A percentile compares a stretch with the other conserved stretches of the same genome.
These are phyloP conservation scores for Chymomyza costata DNA, from an alignment of 1,140 invertebrate genomes.

Conservation along the genomic window DNA sequence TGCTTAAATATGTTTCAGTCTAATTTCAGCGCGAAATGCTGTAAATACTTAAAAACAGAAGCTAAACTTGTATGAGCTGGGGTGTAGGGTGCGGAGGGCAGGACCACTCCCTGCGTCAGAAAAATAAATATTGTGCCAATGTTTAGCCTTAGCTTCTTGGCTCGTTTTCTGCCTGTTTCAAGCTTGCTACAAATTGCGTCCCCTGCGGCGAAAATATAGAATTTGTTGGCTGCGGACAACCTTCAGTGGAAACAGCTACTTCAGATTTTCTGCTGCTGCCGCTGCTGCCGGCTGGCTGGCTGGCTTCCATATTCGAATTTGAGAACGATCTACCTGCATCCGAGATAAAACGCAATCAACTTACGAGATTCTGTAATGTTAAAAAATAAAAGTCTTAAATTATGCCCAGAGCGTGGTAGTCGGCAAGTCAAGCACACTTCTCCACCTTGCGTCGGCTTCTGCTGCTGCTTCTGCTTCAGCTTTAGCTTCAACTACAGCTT, in stretches of 20 bases:
- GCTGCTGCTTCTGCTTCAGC: neutral
- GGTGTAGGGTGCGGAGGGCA: no score
- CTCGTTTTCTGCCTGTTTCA: conserved; percentile 2
- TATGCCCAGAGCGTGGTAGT: neutral
- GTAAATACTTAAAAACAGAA: no score
- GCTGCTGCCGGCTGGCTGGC: neutral
- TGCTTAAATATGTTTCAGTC: no score
- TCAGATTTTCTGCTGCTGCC: neutral
- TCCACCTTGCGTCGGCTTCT: neutral
- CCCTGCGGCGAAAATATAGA: conserved; percentile 7
- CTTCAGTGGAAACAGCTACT: neutral
- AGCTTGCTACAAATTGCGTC: conserved; percentile 1
- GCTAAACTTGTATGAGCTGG: no score
- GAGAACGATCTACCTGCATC: neutral
- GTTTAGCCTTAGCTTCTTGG: no score
- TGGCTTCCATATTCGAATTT: neutral
- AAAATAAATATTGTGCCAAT: no score
- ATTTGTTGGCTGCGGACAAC: conserved; percentile 8
- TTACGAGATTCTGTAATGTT: neutral
- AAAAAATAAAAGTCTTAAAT: conserved; percentile 1
- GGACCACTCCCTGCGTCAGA: no score
- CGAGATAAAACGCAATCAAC: no score
- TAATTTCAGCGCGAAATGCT: no score
- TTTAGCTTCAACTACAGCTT: neutral
- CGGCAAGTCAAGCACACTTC: neutral